Evolutionary conservation across 2,113 vertebrate genomes (phyloP).

Genomic region (Pipra filicauda): DNA sequence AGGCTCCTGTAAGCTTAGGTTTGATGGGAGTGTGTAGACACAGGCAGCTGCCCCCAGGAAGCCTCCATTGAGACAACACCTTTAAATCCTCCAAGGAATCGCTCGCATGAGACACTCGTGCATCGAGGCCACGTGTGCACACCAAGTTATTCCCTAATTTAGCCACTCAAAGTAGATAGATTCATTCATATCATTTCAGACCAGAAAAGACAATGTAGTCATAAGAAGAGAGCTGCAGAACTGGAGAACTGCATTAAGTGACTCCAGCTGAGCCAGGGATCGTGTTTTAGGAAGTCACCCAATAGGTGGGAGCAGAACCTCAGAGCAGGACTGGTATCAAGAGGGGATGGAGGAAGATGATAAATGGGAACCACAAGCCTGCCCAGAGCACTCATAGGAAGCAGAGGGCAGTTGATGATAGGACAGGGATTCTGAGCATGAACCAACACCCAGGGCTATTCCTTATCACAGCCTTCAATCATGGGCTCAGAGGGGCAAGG

Average conservation of each 20-base stretch:
- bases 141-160: not conserved
- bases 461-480: not conserved
- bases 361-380: not conserved
- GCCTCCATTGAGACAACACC: not conserved
- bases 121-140: not conserved
- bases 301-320: not conserved
- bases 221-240: not conserved
- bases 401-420: not conserved
- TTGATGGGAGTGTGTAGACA: not conserved
- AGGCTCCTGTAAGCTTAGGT: not conserved
- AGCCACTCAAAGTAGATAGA: not conserved
- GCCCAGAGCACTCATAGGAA: not conserved
- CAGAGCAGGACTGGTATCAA: not conserved
- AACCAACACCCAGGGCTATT: not conserved
- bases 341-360: not conserved
- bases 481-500: not conserved
- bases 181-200: not conserved
- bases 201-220: not conserved
- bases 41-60: not conserved
- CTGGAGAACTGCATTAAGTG: not conserved
- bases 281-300: not conserved
- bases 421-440: not conserved
- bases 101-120: fast-evolving
- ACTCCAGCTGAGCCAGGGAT: not conserved
- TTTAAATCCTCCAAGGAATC: not conserved